phyloP scores from a whole-genome alignment of 2,797 vertebrate genomes.

The Enteromius fasciolatus region DNA sequence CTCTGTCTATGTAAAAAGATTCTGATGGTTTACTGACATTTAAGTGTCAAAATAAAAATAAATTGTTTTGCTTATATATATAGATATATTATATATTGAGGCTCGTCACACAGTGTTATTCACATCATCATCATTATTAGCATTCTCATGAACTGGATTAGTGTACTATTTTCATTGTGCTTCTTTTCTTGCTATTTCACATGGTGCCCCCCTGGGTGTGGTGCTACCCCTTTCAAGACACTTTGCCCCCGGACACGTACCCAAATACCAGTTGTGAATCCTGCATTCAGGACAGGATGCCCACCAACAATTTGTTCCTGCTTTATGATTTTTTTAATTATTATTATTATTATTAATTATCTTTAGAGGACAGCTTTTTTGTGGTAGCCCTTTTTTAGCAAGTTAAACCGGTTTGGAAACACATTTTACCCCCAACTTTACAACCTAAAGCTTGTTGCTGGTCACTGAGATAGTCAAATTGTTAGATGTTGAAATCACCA shows the following conservation, averaged over 20 bases:
- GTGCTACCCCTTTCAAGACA: not conserved
- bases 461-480: slow-evolving; percentile 53
- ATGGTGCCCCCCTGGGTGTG: not conserved
- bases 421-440: not conserved
- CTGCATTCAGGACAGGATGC: not conserved
- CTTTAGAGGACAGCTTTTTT: not conserved
- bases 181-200: not conserved
- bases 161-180: not conserved
- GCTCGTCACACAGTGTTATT: not conserved
- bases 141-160: not conserved
- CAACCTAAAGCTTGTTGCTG: slow-evolving; percentile 5
- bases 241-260: not conserved
- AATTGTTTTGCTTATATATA: too few relatives aligned
- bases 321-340: not conserved
- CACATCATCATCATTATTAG: not conserved
- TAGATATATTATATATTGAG: not conserved
- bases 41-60: not conserved
- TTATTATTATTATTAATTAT: not conserved
- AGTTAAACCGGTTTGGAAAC: not conserved
- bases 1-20: not conserved
- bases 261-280: not conserved
- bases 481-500: slow-evolving; percentile 55
- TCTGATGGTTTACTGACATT: not conserved
- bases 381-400: not conserved
- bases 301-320: not conserved